These are phyloP conservation scores for Gnathonemus longibarbis DNA, from an alignment of 2,113 vertebrate genomes.

Conservation along the genomic window DNA sequence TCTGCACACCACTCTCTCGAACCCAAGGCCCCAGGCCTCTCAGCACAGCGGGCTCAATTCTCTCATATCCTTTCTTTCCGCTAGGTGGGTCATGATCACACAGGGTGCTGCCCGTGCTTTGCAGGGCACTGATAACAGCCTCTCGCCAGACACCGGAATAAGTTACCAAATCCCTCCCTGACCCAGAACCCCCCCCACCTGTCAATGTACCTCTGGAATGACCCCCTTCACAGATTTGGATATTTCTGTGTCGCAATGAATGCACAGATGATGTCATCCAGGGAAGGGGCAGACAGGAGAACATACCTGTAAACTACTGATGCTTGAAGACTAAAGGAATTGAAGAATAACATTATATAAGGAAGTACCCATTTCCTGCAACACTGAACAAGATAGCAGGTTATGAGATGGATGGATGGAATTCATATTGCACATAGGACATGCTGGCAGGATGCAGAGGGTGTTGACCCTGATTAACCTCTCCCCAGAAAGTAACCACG, in stretches of 20 bases:
- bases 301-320: slow-evolving; percentile 30
- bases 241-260: slow-evolving; percentile 63
- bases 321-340: slow-evolving; percentile 30
- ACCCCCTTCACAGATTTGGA: slow-evolving; percentile 27
- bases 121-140: slow-evolving; percentile 67
- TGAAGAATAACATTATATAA: slow-evolving; percentile 36
- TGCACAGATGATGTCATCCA: slow-evolving; percentile 52
- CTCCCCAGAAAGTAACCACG: neutral
- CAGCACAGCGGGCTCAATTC: slow-evolving; percentile 54
- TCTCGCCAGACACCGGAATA: slow-evolving; percentile 63
- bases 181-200: slow-evolving; percentile 55
- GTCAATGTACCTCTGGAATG: neutral
- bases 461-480: neutral
- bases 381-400: neutral
- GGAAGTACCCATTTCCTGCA: neutral
- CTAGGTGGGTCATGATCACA: slow-evolving; percentile 57
- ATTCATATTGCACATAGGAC: neutral
- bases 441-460: neutral
- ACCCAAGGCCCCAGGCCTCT: slow-evolving; percentile 45
- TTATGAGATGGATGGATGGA: neutral
- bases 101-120: slow-evolving; percentile 54
- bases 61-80: slow-evolving; percentile 72
- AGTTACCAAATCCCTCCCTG: slow-evolving; percentile 68
- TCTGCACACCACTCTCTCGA: slow-evolving; percentile 39
- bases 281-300: slow-evolving; percentile 26